These are phyloP conservation scores for Anoura caudifer DNA, from an alignment of 2,113 vertebrate species.

Conservation along the genomic window DNA sequence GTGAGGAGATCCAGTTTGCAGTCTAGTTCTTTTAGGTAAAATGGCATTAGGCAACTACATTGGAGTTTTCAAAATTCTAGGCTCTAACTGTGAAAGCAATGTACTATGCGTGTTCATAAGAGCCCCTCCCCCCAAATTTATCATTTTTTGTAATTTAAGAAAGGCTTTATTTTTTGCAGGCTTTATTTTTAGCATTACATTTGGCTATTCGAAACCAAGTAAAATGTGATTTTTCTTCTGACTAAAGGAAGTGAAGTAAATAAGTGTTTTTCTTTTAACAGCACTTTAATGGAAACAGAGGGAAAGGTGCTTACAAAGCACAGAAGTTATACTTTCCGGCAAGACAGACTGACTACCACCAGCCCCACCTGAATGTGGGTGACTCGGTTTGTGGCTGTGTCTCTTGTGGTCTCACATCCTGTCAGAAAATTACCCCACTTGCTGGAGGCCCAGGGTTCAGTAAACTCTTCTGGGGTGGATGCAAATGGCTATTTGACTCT, in stretches of 20 bases:
- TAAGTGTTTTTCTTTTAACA: background rate
- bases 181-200: background rate
- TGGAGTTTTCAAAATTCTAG: background rate
- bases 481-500: background rate
- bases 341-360: background rate
- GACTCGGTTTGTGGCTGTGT: background rate
- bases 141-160: background rate
- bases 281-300: background rate
- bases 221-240: conserved; percentile 33
- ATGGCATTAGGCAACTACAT: background rate
- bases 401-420: background rate
- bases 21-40: background rate
- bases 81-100: background rate
- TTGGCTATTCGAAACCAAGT: background rate
- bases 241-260: background rate
- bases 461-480: background rate
- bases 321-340: background rate
- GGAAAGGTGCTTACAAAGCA: background rate
- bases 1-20: background rate
- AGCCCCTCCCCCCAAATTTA: background rate
- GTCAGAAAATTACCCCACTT: background rate
- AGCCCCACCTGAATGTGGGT: background rate
- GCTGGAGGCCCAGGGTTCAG: background rate
- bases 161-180: background rate
- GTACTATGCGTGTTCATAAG: background rate